Evolutionary conservation across 2,888 invertebrate genomes (phyloP).

Genomic region (Pseudanteris insignis): DNA sequence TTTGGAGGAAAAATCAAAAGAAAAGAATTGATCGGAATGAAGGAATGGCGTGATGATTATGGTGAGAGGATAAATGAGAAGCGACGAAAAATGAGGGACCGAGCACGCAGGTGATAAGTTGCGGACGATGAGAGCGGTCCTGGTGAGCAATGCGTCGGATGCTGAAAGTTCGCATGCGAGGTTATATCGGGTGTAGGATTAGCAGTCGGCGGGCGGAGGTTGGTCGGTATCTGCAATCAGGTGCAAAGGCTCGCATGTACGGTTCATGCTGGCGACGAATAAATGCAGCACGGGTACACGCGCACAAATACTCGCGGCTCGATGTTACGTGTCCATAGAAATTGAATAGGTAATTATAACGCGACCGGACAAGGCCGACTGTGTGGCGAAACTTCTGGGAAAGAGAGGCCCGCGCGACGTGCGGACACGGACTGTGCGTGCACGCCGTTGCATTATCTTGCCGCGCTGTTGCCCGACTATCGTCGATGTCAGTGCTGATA

Average conservation of each 20-base stretch:
- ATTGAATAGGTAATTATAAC: conserved; percentile 62
- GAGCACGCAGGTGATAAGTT: too few species aligned
- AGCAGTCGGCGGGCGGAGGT: too few species aligned
- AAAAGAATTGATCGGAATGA: too few species aligned
- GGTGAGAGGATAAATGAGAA: too few species aligned
- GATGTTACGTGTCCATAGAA: conserved; percentile 57
- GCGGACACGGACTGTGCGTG: conserved; percentile 35
- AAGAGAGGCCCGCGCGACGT: conserved; percentile 11
- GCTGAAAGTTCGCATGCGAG: conserved; percentile 21
- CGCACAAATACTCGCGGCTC: too few species aligned
- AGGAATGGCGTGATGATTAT: too few species aligned
- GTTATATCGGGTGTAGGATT: too few species aligned
- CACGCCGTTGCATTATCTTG: conserved; percentile 13
- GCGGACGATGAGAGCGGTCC: conserved; percentile 17
- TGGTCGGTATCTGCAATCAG: conserved; percentile 53
- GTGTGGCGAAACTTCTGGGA: conserved; percentile 34
- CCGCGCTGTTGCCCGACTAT: too few species aligned
- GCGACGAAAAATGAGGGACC: too few species aligned
- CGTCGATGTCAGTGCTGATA: conserved; percentile 19
- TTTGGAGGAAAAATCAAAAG: too few species aligned
- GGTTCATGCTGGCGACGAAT: too few species aligned
- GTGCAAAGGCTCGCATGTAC: conserved; percentile 53
- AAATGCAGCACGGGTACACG: conserved; percentile 32
- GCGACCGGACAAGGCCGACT: conserved; percentile 47
- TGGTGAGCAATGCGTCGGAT: too few species aligned